Conservation (phyloP, 2,888 invertebrate genomes). For the Pristionchus exspectatus region DNA sequence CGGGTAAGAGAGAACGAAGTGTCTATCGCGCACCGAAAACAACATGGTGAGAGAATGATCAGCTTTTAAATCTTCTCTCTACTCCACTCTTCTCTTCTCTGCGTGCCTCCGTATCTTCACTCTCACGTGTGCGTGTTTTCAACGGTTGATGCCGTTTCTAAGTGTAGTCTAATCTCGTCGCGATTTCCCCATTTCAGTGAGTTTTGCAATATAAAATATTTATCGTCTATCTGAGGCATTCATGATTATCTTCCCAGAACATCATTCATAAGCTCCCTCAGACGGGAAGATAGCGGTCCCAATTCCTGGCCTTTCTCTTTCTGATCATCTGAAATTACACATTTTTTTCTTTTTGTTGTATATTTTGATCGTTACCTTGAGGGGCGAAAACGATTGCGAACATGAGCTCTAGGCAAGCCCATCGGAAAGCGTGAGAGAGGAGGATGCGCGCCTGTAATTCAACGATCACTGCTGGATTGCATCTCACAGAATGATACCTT, state of each 20-base stretch:
- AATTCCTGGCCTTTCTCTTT: neutral
- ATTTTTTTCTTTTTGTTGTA: neutral
- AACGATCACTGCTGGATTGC: neutral
- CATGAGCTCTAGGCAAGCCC: neutral
- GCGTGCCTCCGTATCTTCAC: slow-evolving; percentile 14
- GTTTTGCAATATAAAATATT: neutral
- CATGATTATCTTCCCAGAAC: neutral
- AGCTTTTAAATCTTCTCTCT: slow-evolving; percentile 3
- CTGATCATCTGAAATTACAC: neutral
- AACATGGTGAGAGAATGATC: neutral
- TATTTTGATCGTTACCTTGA: neutral
- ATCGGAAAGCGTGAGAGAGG: neutral
- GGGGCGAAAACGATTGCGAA: neutral
- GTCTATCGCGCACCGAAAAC: neutral
- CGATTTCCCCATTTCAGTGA: neutral
- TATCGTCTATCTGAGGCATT: neutral
- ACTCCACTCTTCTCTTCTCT: slow-evolving; percentile 35
- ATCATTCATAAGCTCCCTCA: neutral
- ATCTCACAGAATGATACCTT: neutral
- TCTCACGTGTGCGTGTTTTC: slow-evolving; percentile 9
- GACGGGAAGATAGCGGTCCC: neutral
- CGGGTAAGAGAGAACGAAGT: neutral
- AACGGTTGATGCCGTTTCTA: neutral
- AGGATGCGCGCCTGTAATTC: neutral
- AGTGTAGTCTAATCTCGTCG: neutral